These are phyloP conservation scores for Teleogryllus occipitalis DNA, from an alignment of 1,140 invertebrate genomes.

Conservation along the genomic window DNA sequence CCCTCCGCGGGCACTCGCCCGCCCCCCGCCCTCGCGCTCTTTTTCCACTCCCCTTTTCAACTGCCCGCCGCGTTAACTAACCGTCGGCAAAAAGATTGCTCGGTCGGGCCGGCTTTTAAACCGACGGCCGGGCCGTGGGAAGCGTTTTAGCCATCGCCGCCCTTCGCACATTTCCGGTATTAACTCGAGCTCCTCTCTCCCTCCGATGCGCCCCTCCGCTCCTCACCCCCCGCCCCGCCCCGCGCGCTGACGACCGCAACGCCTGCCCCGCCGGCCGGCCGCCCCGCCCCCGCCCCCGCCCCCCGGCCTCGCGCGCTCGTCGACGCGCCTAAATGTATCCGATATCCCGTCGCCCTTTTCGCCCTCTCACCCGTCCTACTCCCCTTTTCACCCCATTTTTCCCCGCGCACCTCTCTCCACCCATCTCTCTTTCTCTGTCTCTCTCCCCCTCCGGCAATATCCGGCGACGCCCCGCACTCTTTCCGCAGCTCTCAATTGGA, in stretches of 20 bases:
- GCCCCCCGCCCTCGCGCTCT: too few relatives aligned
- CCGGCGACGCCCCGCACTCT: background rate
- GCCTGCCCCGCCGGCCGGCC: too few relatives aligned
- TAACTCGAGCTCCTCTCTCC: background rate
- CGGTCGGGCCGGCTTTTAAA: background rate
- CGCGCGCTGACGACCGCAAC: background rate
- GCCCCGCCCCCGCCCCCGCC: too few relatives aligned
- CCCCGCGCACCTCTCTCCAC: background rate
- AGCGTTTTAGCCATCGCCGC: background rate
- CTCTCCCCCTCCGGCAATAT: background rate
- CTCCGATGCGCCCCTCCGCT: too few relatives aligned
- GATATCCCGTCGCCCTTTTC: background rate
- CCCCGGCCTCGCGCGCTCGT: background rate
- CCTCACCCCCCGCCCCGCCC: too few relatives aligned
- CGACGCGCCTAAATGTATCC: background rate
- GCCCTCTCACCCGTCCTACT: background rate
- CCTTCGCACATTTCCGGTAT: background rate
- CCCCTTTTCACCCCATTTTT: background rate
- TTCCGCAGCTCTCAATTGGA: conserved; percentile 3
- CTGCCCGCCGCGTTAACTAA: background rate
- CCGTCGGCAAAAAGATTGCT: conserved; percentile 3
- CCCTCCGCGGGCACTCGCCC: background rate
- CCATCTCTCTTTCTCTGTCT: background rate
- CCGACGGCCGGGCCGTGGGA: background rate
- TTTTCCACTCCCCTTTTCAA: background rate